Evolutionary conservation across 2,797 vertebrate species (phyloP).

Genomic region (Tapirus indicus): DNA sequence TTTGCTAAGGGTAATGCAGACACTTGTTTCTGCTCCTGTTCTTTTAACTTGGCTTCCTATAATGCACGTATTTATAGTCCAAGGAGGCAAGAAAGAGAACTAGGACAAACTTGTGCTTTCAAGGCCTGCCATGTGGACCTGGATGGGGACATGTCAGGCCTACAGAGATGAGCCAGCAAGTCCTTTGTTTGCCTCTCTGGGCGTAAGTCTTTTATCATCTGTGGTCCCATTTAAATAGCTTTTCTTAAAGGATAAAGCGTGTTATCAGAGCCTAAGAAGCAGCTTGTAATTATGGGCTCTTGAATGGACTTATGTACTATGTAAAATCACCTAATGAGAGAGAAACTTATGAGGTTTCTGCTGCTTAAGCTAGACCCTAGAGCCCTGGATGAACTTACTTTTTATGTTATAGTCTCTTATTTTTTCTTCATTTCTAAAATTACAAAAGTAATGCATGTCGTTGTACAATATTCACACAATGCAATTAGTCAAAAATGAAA

Average conservation of each 20-base stretch:
- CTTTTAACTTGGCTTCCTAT: slow-evolving; percentile 49
- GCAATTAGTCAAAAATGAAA: background rate
- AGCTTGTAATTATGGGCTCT: slow-evolving; percentile 55
- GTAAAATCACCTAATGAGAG: slow-evolving; percentile 60
- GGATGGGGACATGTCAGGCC: background rate
- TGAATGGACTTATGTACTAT: background rate
- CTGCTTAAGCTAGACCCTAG: background rate
- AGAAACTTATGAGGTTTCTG: background rate
- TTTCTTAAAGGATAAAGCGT: slow-evolving; percentile 59
- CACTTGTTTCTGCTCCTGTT: slow-evolving; percentile 53
- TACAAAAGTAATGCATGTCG: background rate
- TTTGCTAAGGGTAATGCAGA: slow-evolving; percentile 12
- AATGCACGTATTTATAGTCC: slow-evolving; percentile 44
- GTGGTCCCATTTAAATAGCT: slow-evolving; percentile 48
- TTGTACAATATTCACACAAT: slow-evolving; percentile 1
- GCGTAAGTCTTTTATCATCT: slow-evolving; percentile 57
- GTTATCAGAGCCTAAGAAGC: slow-evolving; percentile 1
- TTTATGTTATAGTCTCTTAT: background rate
- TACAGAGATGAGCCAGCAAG: background rate
- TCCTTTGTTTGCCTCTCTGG: slow-evolving; percentile 52
- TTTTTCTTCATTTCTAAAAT: slow-evolving; percentile 55
- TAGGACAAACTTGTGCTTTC: slow-evolving; percentile 28
- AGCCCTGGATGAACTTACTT: background rate
- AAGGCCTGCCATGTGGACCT: background rate
- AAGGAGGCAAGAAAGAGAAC: slow-evolving; percentile 1